A percentile compares a stretch with the other conserved stretches of the same genome.
These are phyloP conservation scores for Oasisia sp. DNA, from an alignment of 2,888 invertebrate species.

Conservation along the genomic window DNA sequence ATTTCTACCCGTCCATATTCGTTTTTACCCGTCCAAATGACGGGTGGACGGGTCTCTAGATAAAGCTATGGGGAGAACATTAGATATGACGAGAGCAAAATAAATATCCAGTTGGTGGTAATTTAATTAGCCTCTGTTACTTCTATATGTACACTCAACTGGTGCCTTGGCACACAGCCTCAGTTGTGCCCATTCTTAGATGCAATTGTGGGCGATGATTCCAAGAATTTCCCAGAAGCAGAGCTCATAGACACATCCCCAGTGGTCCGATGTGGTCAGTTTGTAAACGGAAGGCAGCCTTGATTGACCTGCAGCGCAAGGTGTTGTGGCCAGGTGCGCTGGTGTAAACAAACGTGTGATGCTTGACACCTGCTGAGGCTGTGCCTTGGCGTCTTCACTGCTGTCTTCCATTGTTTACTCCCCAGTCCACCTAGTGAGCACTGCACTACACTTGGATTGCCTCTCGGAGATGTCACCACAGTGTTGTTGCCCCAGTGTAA, in stretches of 20 bases:
- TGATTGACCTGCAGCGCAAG: background rate
- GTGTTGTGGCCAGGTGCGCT: background rate
- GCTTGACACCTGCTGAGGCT: background rate
- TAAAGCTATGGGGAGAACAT: no score
- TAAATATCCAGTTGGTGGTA: background rate
- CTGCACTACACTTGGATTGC: background rate
- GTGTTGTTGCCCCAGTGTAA: background rate
- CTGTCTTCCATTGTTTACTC: background rate
- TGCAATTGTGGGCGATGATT: background rate
- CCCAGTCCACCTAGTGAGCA: background rate
- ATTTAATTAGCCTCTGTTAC: background rate
- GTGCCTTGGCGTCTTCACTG: background rate
- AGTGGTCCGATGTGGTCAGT: background rate
- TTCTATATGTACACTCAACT: background rate
- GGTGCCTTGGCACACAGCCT: background rate
- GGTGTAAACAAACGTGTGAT: background rate
- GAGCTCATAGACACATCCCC: no score
- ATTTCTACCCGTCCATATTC: no score
- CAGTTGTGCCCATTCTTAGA: background rate
- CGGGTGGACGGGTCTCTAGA: no score
- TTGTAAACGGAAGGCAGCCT: background rate
- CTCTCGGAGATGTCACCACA: background rate
- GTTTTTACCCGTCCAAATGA: no score
- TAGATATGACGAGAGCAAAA: background rate
- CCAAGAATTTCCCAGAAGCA: background rate